Conservation (phyloP, 2,797 vertebrate genomes). For the Rachycentron canadum region DNA sequence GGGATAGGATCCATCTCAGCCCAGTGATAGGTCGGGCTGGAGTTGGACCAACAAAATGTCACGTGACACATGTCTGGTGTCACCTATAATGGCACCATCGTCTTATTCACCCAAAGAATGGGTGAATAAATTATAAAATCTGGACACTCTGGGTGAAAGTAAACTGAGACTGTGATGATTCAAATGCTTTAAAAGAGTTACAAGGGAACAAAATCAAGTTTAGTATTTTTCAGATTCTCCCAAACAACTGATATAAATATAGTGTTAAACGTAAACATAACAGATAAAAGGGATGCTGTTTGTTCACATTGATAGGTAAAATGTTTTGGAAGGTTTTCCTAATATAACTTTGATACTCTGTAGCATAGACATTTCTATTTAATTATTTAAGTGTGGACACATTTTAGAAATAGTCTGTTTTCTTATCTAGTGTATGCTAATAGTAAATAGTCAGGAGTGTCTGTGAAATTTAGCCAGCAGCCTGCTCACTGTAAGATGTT, state of each 20-base stretch:
- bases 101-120: slow-evolving; percentile 66
- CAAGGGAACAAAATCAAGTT: slow-evolving; percentile 10
- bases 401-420: slow-evolving; percentile 7
- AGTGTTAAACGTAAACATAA: neutral
- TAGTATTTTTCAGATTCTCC: neutral
- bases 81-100: slow-evolving; percentile 71
- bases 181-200: slow-evolving; percentile 13
- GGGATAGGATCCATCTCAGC: slow-evolving; percentile 61
- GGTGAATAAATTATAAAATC: slow-evolving; percentile 39
- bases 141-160: slow-evolving; percentile 21
- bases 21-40: slow-evolving; percentile 52
- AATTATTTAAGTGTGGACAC: slow-evolving; percentile 14
- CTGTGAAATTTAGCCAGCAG: slow-evolving; percentile 26
- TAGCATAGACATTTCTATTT: neutral
- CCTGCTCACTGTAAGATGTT: slow-evolving; percentile 11
- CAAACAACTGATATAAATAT: neutral
- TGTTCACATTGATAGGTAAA: neutral
- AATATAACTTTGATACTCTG: slow-evolving; percentile 24
- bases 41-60: slow-evolving; percentile 57
- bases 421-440: slow-evolving; percentile 32
- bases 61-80: slow-evolving; percentile 69
- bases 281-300: neutral
- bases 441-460: slow-evolving; percentile 20
- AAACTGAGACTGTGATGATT: slow-evolving; percentile 13
- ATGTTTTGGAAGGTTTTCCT: neutral